Evolutionary conservation across 2,888 invertebrate species (phyloP).

Genomic region (Macrophya alboannulata): DNA sequence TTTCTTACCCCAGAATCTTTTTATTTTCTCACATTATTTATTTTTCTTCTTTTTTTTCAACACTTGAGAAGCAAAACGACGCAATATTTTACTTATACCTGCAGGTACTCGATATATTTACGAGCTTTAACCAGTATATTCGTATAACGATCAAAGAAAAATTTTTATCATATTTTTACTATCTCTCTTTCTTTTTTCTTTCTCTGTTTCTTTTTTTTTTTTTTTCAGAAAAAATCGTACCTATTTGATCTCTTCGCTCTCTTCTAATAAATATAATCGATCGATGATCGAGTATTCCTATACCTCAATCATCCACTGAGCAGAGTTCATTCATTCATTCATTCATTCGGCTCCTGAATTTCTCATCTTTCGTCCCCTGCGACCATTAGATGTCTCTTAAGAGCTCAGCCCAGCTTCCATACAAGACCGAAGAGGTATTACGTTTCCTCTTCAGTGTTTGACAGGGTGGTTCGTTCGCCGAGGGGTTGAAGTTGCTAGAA

Average conservation of each 20-base stretch:
- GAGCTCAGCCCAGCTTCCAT: background rate
- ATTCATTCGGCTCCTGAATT: constrained; percentile 7
- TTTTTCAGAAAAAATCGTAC: background rate
- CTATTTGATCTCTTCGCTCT: background rate
- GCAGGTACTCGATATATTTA: background rate
- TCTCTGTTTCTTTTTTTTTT: background rate
- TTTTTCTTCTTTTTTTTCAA: background rate
- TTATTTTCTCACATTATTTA: background rate
- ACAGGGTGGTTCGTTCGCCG: background rate
- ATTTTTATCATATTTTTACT: background rate
- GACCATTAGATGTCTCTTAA: constrained; percentile 19
- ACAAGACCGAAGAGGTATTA: constrained; percentile 19
- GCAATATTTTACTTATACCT: constrained; percentile 3
- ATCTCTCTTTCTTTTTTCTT: background rate
- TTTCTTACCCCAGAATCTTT: background rate
- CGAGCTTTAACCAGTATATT: background rate
- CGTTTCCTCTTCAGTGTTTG: background rate
- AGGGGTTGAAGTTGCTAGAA: background rate
- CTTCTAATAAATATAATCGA: constrained; percentile 7
- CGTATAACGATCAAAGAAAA: background rate
- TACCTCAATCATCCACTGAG: background rate
- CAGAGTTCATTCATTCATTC: constrained; percentile 7
- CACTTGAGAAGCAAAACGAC: background rate
- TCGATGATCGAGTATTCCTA: background rate
- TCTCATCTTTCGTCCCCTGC: constrained; percentile 4